These are phyloP conservation scores for Ardeotis arabs DNA, from an alignment of 2,113 vertebrate genomes.

Conservation along the genomic window DNA sequence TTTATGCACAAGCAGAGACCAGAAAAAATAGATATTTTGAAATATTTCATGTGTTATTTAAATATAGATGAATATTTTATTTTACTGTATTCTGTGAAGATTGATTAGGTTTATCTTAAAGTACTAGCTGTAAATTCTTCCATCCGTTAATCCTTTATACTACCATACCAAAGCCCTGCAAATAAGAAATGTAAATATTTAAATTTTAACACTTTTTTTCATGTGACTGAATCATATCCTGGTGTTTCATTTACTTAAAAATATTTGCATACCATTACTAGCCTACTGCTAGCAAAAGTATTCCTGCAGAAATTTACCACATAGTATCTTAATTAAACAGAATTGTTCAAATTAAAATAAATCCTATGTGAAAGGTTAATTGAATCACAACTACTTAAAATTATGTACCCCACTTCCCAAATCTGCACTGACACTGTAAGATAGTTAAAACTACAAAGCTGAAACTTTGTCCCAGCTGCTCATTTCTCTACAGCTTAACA, in stretches of 20 bases:
- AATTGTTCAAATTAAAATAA: background rate
- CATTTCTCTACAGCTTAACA: background rate
- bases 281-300: background rate
- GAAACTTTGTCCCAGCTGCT: background rate
- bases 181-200: background rate
- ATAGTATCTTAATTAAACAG: background rate
- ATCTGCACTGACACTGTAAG: background rate
- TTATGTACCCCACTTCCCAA: background rate
- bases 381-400: background rate
- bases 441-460: background rate
- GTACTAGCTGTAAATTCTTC: background rate
- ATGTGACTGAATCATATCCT: background rate
- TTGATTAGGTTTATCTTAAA: background rate
- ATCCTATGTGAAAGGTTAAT: background rate
- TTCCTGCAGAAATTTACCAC: background rate
- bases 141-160: background rate
- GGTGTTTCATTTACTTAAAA: background rate
- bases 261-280: background rate
- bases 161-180: background rate
- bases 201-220: background rate
- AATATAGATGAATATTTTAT: background rate
- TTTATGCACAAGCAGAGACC: background rate
- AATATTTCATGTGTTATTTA: background rate
- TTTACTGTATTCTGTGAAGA: background rate
- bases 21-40: background rate